A percentile compares a stretch with the other conserved stretches of the same genome.
These are phyloP conservation scores for Darwinula stevensoni DNA, from an alignment of 2,888 invertebrate genomes.

Conservation along the genomic window DNA sequence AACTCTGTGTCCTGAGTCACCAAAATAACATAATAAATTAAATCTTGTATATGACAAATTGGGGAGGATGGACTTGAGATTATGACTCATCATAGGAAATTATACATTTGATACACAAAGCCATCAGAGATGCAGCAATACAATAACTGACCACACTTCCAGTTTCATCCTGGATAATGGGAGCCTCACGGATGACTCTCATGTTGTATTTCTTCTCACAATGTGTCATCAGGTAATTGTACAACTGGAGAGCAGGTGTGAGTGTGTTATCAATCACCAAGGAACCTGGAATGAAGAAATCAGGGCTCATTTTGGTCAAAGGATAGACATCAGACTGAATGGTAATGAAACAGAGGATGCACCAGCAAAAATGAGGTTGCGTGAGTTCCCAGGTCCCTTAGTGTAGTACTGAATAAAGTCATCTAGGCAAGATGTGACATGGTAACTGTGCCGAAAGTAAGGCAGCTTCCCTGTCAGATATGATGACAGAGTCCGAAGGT, in stretches of 20 bases:
- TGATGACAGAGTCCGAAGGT: conserved; percentile 31
- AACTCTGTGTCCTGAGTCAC: conserved; percentile 22
- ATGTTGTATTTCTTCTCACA: conserved; percentile 30
- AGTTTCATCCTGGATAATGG: no score
- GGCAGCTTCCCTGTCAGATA: conserved; percentile 27
- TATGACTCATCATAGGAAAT: neutral
- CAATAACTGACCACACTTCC: no score
- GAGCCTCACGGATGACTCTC: conserved; percentile 32
- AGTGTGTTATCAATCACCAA: conserved; percentile 26
- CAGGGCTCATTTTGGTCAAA: no score
- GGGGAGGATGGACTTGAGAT: neutral
- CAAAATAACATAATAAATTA: neutral
- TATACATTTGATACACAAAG: conserved; percentile 5
- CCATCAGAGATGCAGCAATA: conserved; percentile 9
- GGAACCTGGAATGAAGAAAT: conserved; percentile 21
- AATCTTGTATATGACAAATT: no score
- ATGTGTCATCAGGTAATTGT: conserved; percentile 33
- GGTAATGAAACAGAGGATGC: no score
- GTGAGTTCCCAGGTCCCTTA: conserved; percentile 40
- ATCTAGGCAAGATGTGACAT: conserved; percentile 36
- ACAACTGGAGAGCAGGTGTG: conserved; percentile 31
- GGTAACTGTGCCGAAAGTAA: conserved; percentile 28
- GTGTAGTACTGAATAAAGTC: conserved; percentile 46
- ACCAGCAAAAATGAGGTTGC: no score
- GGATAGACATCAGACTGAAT: neutral